phyloP scores from a whole-genome alignment of 2,888 invertebrate species.

The Scaptomyza parva region DNA sequence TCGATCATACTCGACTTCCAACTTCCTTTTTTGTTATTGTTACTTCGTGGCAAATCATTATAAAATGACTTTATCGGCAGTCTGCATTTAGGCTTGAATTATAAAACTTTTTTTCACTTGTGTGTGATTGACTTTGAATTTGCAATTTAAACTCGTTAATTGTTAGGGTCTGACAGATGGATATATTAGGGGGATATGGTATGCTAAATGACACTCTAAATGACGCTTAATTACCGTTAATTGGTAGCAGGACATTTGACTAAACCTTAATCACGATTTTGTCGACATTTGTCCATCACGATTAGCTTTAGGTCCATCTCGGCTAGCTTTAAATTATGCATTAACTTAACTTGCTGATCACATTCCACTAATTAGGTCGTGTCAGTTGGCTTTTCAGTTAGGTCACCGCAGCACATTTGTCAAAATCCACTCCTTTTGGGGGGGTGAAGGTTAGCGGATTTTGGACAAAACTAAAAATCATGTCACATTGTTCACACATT shows the following conservation, averaged over 20 bases:
- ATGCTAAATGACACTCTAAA: background rate
- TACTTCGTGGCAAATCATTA: too few relatives aligned
- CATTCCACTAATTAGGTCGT: slow-evolving; percentile 3
- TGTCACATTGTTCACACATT: slow-evolving; percentile 4
- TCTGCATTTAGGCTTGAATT: slow-evolving; percentile 17
- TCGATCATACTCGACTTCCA: too few relatives aligned
- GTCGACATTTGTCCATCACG: background rate
- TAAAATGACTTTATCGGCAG: slow-evolving; percentile 40
- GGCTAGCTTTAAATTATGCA: slow-evolving; percentile 16
- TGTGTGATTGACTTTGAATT: slow-evolving; percentile 15
- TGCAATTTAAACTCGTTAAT: background rate
- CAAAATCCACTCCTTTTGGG: slow-evolving; percentile 17
- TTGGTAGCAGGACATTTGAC: too few relatives aligned
- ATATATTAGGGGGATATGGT: background rate
- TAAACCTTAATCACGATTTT: background rate
- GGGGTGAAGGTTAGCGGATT: background rate
- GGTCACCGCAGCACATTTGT: background rate
- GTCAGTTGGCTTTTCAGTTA: slow-evolving; percentile 6
- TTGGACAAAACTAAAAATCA: slow-evolving; percentile 21
- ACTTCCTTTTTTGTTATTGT: too few relatives aligned
- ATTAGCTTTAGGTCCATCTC: background rate
- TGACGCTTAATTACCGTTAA: background rate
- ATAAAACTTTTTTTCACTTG: background rate
- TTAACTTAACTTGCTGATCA: slow-evolving; percentile 2
- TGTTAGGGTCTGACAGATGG: background rate